Conservation (phyloP, 2,797 vertebrate species). For the Ispidina lecontei region DNA sequence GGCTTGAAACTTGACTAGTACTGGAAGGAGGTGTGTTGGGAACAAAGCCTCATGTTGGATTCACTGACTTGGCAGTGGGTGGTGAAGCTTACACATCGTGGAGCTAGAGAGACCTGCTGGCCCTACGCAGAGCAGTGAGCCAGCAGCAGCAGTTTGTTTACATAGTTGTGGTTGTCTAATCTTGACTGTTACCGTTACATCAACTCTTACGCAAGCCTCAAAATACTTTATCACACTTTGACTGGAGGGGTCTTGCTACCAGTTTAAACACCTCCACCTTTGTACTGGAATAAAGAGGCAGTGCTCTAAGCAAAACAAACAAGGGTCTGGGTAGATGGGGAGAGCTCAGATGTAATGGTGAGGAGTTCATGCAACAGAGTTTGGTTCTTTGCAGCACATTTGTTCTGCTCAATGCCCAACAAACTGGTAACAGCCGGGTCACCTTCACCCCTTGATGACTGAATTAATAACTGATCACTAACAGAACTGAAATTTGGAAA, state of each 20-base stretch:
- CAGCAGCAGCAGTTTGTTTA: not conserved
- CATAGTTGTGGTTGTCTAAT: not conserved
- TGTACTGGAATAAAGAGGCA: accelerated
- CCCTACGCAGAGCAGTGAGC: not conserved
- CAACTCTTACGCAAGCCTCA: not conserved
- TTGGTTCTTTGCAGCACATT: not conserved
- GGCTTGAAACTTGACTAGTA: not conserved
- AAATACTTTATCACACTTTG: not conserved
- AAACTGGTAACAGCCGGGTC: not conserved
- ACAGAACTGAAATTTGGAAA: not conserved
- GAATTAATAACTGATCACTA: not conserved
- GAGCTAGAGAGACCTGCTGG: not conserved
- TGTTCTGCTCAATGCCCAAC: not conserved
- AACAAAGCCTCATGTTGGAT: not conserved
- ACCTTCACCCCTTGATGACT: accelerated
- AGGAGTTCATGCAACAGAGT: not conserved
- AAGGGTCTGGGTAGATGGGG: not conserved
- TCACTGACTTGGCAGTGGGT: not conserved
- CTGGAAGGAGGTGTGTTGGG: not conserved
- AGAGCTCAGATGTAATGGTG: not conserved
- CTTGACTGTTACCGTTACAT: not conserved
- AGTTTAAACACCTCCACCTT: not conserved
- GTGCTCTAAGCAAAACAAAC: not conserved
- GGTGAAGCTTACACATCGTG: not conserved
- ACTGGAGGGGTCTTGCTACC: not conserved